phyloP scores from a whole-genome alignment of 1,140 invertebrate genomes.

The Dinoponera quadriceps region DNA sequence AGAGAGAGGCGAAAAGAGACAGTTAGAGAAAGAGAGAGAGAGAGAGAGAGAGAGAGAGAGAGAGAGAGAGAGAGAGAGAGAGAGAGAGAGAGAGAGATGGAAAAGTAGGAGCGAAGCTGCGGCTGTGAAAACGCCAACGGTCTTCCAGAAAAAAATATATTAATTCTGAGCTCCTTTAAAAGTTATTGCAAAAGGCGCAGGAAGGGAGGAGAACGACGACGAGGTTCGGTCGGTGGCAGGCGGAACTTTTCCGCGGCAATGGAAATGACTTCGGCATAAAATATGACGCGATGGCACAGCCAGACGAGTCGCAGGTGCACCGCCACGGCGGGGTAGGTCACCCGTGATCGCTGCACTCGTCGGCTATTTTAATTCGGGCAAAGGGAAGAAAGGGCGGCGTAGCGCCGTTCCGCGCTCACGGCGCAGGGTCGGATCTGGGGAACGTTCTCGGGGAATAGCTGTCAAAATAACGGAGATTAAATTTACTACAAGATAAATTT shows the following conservation, averaged over 20 bases:
- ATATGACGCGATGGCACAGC: slow-evolving; percentile 61
- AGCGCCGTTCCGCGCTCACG: neutral
- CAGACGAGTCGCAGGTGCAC: slow-evolving; percentile 69
- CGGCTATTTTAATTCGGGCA: slow-evolving; percentile 33
- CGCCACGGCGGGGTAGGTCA: slow-evolving; percentile 56
- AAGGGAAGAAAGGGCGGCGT: neutral
- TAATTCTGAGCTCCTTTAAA: slow-evolving; percentile 72
- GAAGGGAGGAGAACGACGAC: neutral
- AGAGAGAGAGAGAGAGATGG: neutral
- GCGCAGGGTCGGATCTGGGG: slow-evolving; percentile 3
- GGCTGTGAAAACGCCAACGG: slow-evolving; percentile 30
- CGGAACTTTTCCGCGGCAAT: slow-evolving; percentile 74
- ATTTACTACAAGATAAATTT: slow-evolving; percentile 45
- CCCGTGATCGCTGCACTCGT: slow-evolving; percentile 63
- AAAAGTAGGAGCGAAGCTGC: too few relatives aligned
- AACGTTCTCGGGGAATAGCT: neutral
- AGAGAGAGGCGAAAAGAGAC: neutral
- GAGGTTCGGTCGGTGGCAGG: neutral
- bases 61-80: neutral
- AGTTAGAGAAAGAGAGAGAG: neutral
- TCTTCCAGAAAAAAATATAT: slow-evolving; percentile 75
- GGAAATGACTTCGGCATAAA: slow-evolving; percentile 73
- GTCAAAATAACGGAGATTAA: slow-evolving; percentile 37
- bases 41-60: slow-evolving; percentile 16
- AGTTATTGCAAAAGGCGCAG: slow-evolving; percentile 75